Conservation (phyloP, 1,140 invertebrate genomes). For the Pinna nobilis region DNA sequence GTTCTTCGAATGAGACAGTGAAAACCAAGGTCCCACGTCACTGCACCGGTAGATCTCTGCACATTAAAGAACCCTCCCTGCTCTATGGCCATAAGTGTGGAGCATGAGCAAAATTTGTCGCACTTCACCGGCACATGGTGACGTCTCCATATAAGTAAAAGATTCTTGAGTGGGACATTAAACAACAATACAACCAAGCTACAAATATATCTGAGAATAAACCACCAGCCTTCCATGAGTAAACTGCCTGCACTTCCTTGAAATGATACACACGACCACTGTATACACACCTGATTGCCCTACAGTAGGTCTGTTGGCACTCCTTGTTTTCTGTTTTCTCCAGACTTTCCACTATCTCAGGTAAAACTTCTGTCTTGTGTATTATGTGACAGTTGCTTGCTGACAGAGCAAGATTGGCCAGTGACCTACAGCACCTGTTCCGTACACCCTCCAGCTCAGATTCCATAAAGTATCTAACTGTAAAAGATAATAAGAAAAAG, state of each 20-base stretch:
- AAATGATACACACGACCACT: neutral
- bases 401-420: neutral
- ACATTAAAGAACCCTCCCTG: no score
- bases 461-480: conserved; percentile 2
- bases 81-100: no score
- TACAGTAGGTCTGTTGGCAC: conserved; percentile 5
- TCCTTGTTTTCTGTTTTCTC: conserved; percentile 2
- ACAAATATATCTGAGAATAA: neutral
- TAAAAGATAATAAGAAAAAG: neutral
- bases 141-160: no score
- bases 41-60: no score
- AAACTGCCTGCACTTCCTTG: neutral
- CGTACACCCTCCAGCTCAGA: conserved; percentile 5
- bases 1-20: no score
- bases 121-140: no score
- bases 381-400: neutral
- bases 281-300: neutral
- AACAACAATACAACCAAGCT: neutral
- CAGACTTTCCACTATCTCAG: neutral
- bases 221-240: neutral
- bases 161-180: neutral
- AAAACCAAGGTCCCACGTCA: no score
- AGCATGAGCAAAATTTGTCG: no score
- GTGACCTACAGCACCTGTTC: conserved; percentile 9
- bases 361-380: conserved; percentile 9